Evolutionary conservation across 2,797 vertebrate species (phyloP).

Genomic region (Danio tinwini): DNA sequence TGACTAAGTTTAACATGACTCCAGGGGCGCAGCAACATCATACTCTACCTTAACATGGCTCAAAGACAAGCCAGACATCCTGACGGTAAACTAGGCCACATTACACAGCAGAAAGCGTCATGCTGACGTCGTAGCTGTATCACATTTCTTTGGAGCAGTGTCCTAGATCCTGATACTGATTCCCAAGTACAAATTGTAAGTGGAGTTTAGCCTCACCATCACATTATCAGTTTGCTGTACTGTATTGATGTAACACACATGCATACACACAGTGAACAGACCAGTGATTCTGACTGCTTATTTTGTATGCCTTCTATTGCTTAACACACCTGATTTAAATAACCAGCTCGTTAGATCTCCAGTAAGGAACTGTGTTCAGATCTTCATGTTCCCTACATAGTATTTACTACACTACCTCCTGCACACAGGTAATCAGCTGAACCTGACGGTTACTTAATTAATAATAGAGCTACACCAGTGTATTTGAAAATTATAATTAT

Average conservation of each 20-base stretch:
- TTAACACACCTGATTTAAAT: too few relatives aligned
- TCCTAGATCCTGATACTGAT: conserved; percentile 39
- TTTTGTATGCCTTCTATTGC: too few relatives aligned
- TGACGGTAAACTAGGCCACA: conserved; percentile 18
- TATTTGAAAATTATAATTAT: too few relatives aligned
- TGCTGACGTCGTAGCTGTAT: conserved; percentile 30
- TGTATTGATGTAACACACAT: neutral
- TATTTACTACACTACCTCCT: too few relatives aligned
- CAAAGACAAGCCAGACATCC: conserved; percentile 3
- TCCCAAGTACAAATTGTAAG: neutral
- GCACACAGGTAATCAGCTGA: too few relatives aligned
- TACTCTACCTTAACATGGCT: conserved; percentile 5
- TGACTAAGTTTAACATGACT: conserved; percentile 7
- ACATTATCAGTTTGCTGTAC: neutral
- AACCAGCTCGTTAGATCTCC: too few relatives aligned
- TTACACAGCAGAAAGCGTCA: conserved; percentile 37
- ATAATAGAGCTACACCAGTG: too few relatives aligned
- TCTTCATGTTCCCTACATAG: too few relatives aligned
- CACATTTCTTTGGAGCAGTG: conserved; percentile 17
- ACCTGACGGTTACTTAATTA: too few relatives aligned
- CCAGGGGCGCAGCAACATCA: neutral
- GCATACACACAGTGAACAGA: too few relatives aligned
- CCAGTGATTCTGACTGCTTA: too few relatives aligned
- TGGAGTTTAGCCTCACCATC: conserved; percentile 3
- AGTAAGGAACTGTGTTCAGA: too few relatives aligned